These are phyloP conservation scores for Notothenia rossii DNA, from an alignment of 2,113 vertebrate genomes.

Conservation along the genomic window DNA sequence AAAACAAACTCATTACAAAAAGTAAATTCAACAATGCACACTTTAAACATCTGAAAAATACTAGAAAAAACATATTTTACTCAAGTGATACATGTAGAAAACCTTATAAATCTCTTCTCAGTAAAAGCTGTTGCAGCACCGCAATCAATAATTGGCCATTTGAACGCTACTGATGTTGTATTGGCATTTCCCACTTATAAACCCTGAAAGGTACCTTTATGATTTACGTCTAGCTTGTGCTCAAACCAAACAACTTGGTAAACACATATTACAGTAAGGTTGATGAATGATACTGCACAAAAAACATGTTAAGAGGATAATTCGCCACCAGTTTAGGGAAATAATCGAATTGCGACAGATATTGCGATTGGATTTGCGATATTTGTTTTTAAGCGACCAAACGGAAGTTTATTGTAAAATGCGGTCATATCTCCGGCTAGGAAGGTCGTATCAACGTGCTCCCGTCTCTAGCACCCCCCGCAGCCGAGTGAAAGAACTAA, in stretches of 20 bases:
- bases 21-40: constrained; percentile 7
- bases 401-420: no score
- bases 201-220: neutral
- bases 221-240: neutral
- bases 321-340: neutral
- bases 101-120: constrained; percentile 13
- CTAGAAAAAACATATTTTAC: constrained; percentile 33
- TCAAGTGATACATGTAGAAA: constrained; percentile 28
- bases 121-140: neutral
- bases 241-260: constrained; percentile 7
- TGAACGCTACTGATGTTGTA: neutral
- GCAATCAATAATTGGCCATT: neutral
- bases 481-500: no score
- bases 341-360: no score
- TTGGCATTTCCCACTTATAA: neutral
- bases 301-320: neutral
- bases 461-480: no score
- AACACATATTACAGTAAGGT: neutral
- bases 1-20: neutral
- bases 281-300: neutral
- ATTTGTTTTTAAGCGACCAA: no score
- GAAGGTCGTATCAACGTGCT: no score
- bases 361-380: no score
- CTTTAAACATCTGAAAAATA: neutral
- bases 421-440: no score